Percentiles rank a stretch among this genome's conserved stretches.
Evolutionary conservation across 2,888 invertebrate genomes (phyloP).

Genomic region (Didymodactylos carnosus): DNA sequence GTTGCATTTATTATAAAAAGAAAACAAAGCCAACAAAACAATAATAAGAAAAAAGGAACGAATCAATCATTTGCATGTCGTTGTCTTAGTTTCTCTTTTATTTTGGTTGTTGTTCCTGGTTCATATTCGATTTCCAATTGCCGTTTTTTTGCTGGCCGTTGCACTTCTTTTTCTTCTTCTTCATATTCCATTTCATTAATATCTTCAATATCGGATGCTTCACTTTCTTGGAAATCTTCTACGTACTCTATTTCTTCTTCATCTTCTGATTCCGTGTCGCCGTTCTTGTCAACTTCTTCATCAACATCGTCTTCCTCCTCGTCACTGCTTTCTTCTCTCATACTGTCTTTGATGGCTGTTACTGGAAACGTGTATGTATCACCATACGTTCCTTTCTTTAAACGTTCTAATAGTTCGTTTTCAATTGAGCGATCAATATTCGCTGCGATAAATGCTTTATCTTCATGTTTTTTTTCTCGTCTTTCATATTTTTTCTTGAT

Average conservation of each 20-base stretch:
- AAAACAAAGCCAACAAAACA: too few species aligned
- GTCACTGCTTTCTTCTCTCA: too few species aligned
- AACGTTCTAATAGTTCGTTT: conserved; percentile 70
- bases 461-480: conserved; percentile 66
- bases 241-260: conserved; percentile 3
- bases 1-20: too few species aligned
- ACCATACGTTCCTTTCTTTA: conserved; percentile 85
- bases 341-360: conserved; percentile 83
- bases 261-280: neutral
- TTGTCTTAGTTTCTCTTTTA: too few species aligned
- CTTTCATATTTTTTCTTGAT: conserved; percentile 81
- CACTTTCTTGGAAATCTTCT: conserved; percentile 2
- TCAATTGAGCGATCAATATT: conserved; percentile 88
- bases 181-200: neutral
- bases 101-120: neutral
- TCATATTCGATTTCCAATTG: neutral
- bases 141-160: neutral
- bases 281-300: conserved; percentile 1
- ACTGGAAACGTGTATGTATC: conserved; percentile 95
- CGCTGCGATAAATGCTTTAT: conserved; percentile 80
- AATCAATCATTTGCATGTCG: too few species aligned
- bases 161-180: too few species aligned
- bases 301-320: too few species aligned
- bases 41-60: too few species aligned
- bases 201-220: neutral